A percentile compares a stretch with the other conserved stretches of the same genome.
phyloP scores from a whole-genome alignment of 2,888 invertebrate species.

The Petrolisthes manimaculis region DNA sequence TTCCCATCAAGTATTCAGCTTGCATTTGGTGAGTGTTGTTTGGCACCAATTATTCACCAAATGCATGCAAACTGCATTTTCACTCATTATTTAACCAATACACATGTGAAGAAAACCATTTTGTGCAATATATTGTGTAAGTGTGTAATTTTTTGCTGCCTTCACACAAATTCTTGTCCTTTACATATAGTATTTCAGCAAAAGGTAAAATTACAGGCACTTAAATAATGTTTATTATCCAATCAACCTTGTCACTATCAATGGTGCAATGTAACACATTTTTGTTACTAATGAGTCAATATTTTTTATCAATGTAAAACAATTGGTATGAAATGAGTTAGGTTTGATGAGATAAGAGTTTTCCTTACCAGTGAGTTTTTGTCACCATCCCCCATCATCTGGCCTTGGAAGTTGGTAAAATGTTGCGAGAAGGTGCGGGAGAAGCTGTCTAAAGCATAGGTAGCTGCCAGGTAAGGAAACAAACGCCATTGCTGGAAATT shows the following conservation, averaged over 20 bases:
- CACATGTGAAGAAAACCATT: no score
- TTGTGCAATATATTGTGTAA: no score
- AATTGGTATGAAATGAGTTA: background rate
- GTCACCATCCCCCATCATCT: slow-evolving; percentile 39
- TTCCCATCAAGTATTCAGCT: no score
- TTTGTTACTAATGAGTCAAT: background rate
- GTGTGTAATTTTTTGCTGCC: no score
- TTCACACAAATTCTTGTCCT: no score
- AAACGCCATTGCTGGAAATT: slow-evolving; percentile 72
- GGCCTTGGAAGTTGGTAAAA: slow-evolving; percentile 44
- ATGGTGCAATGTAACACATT: no score
- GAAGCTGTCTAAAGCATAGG: slow-evolving; percentile 71
- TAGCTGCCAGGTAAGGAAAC: slow-evolving; percentile 72
- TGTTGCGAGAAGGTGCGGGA: slow-evolving; percentile 37
- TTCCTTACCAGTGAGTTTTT: slow-evolving; percentile 55
- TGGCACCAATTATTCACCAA: no score
- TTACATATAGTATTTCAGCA: no score
- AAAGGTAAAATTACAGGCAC: background rate
- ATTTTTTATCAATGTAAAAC: background rate
- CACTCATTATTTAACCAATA: no score
- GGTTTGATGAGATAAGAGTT: background rate
- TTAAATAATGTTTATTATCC: background rate
- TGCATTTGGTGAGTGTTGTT: no score
- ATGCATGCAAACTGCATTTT: no score
- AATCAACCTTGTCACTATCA: no score